A percentile compares a stretch with the other conserved stretches of the same genome.
phyloP scores from a whole-genome alignment of 64 coral and sea anemone species.

The Astreopora myriophthalma region DNA sequence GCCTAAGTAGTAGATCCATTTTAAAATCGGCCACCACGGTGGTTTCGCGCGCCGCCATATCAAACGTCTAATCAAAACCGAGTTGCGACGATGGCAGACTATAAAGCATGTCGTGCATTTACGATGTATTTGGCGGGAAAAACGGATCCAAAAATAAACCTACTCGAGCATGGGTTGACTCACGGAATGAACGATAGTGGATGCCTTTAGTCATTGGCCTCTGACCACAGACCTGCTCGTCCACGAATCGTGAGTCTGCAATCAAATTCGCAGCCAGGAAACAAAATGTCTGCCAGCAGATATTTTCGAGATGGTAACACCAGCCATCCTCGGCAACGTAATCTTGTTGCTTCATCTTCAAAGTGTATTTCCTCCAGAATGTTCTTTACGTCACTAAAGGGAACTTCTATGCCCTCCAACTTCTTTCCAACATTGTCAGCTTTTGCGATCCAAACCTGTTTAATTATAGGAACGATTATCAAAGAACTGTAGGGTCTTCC shows the following conservation, averaged over 20 bases:
- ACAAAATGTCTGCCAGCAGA: background rate
- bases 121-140: no score
- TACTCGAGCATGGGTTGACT: no score
- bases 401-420: background rate
- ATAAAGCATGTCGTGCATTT: background rate
- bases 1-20: no score
- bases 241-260: background rate
- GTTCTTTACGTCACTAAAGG: constrained; percentile 33
- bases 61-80: no score
- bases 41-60: no score
- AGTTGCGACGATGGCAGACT: background rate
- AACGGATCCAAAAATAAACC: no score
- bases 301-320: background rate
- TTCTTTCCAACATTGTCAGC: no score
- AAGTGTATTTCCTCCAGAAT: background rate
- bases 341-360: background rate
- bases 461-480: background rate
- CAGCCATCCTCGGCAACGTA: background rate
- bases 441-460: background rate
- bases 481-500: no score
- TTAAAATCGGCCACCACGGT: no score
- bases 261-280: constrained; percentile 37
- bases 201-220: no score
- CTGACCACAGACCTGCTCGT: background rate
- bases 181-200: no score